These are phyloP conservation scores for Rhamnusium bicolor DNA, from an alignment of 2,888 invertebrate species.

Conservation along the genomic window DNA sequence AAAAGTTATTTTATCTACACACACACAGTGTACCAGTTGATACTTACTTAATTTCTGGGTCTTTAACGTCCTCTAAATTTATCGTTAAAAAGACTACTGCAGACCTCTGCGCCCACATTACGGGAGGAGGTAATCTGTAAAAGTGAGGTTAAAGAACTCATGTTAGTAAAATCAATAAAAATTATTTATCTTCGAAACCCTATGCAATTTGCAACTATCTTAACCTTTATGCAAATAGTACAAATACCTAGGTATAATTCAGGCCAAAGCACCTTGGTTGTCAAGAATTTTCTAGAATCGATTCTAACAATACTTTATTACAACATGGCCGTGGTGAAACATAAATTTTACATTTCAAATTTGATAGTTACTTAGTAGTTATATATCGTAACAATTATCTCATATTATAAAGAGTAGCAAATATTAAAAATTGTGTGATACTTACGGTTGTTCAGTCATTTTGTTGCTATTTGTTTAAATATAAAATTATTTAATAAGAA, in stretches of 20 bases:
- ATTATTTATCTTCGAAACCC: neutral
- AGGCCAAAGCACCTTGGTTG: neutral
- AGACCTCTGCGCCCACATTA: conserved; percentile 95
- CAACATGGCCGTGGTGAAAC: conserved; percentile 63
- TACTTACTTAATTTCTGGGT: conserved; percentile 84
- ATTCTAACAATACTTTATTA: conserved; percentile 54
- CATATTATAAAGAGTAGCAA: neutral
- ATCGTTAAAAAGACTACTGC: conserved; percentile 89
- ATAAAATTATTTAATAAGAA: conserved; percentile 45
- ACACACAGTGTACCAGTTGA: neutral
- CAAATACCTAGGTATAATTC: neutral
- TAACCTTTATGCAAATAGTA: neutral
- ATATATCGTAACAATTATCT: neutral
- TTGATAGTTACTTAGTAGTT: neutral
- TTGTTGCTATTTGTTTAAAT: conserved; percentile 43
- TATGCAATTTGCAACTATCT: neutral
- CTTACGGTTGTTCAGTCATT: conserved; percentile 65
- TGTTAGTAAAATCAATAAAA: conserved; percentile 18
- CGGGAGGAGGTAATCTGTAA: conserved; percentile 83
- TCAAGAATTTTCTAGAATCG: conserved; percentile 64
- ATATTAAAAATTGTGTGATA: conserved; percentile 24
- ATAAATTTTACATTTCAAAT: conserved; percentile 1
- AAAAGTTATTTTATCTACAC: neutral
- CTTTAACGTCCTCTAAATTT: conserved; percentile 91
- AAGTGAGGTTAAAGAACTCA: conserved; percentile 56